phyloP scores from a whole-genome alignment of 1,140 invertebrate genomes.

The Sitobion miscanthi region DNA sequence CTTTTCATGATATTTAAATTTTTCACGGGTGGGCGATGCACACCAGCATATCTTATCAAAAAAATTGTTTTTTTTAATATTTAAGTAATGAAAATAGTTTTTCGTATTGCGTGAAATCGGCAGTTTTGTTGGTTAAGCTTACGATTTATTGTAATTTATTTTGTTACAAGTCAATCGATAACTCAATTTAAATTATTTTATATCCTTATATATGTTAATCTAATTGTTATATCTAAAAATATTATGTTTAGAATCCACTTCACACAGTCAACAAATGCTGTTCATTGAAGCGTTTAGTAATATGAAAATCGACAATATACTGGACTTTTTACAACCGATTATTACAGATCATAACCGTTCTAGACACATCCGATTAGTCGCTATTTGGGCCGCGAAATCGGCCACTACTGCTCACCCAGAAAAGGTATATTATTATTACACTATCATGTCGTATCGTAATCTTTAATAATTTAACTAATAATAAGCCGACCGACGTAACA shows the following conservation, averaged over 20 bases:
- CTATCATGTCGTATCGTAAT: not conserved
- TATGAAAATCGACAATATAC: slow-evolving; percentile 68
- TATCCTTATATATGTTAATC: not conserved
- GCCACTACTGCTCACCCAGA: slow-evolving; percentile 66
- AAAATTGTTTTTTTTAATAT: not conserved
- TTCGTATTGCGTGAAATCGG: no score
- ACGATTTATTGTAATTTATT: not conserved
- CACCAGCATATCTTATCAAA: not conserved
- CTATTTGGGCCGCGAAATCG: slow-evolving; percentile 69
- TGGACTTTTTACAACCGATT: slow-evolving; percentile 70
- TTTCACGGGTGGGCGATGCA: not conserved
- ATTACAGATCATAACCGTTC: slow-evolving; percentile 64
- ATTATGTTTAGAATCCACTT: slow-evolving; percentile 66
- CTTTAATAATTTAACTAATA: not conserved
- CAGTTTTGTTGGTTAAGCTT: not conserved
- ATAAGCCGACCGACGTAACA: not conserved
- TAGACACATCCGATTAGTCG: slow-evolving; percentile 68
- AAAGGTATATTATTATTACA: slow-evolving; percentile 62
- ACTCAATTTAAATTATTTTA: not conserved
- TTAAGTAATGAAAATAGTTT: not conserved
- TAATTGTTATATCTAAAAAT: not conserved
- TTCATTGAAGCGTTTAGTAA: slow-evolving; percentile 74
- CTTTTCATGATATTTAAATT: not conserved
- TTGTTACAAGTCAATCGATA: not conserved
- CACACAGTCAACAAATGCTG: slow-evolving; percentile 72